A percentile compares a stretch with the other conserved stretches of the same genome.
Evolutionary conservation across 2,888 invertebrate genomes (phyloP).

Genomic region (Ceraclea dissimilis): DNA sequence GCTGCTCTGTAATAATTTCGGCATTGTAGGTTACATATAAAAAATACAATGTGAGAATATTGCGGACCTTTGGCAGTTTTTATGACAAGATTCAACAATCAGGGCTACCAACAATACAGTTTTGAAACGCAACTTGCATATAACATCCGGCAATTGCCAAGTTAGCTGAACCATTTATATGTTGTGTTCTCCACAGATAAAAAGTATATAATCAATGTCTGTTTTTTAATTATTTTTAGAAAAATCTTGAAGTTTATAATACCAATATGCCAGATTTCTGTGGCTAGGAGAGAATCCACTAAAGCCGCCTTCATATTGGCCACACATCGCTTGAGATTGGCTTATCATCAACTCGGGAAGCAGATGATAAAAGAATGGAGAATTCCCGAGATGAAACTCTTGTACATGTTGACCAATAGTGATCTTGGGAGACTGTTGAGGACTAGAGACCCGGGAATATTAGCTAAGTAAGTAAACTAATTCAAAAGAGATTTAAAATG

Average conservation of each 20-base stretch:
- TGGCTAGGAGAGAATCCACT: slow-evolving; percentile 57
- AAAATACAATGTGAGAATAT: no score
- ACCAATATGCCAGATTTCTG: slow-evolving; percentile 52
- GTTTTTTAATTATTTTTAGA: no score
- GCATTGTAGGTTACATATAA: no score
- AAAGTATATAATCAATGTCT: no score
- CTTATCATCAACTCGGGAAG: slow-evolving; percentile 49
- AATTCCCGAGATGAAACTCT: slow-evolving; percentile 55
- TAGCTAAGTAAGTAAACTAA: slow-evolving; percentile 50
- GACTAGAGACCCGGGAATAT: slow-evolving; percentile 46
- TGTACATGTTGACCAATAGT: slow-evolving; percentile 59
- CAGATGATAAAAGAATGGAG: slow-evolving; percentile 54
- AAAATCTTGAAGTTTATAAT: slow-evolving; percentile 52
- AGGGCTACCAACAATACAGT: no score
- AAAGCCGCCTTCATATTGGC: slow-evolving; percentile 52
- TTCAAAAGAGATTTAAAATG: no score
- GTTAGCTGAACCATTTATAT: no score
- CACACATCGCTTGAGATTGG: slow-evolving; percentile 53
- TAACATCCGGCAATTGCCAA: no score
- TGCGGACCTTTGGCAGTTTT: no score
- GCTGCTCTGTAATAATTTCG: no score
- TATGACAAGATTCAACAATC: no score
- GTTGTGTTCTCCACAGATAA: background rate
- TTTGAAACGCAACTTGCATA: no score
- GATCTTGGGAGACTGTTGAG: slow-evolving; percentile 55